Base-by-base conservation (phyloP, 1,140 invertebrate species). In the Caerostris darwini region DNA sequence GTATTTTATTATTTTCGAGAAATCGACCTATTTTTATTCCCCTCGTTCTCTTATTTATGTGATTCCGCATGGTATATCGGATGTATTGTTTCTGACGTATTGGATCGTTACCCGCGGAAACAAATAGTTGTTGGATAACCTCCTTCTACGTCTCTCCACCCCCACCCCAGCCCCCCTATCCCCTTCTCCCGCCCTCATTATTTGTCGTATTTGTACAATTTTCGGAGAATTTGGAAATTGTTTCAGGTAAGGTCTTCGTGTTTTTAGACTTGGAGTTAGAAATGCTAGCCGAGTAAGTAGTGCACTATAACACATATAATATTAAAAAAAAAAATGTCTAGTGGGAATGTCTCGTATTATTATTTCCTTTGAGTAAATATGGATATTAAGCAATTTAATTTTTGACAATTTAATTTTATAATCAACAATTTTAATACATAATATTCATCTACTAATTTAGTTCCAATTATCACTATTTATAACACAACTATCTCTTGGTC, bases 1-100 rank as follows among this genome's bases (percentile, higher is more conserved):
- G 85, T 94, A 89, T 88, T 89, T 88, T 88, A 94, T 94, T 94
- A 94, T 94, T 94, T 94, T 94, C 82, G 12, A 94, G 92, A 94
- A 94, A 88, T 87, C 92, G 92, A 93, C 92, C 83, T 87, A 87
- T 89, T 89, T 81, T 87, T 88, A 88, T 61, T 58, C 19, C 19
- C 54, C 54, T 89, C n/a, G 14, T 85, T 83, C 34, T 56, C 85
- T 86, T 87, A 82, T 94, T 94, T 88, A 89, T 94, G 92, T 56
- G 91, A 92, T 92, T 92, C 64, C n/a, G 69, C 54, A 91, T 81
- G n/a, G 34, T 83, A 56, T 94, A 81, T 88, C 85, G 85, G 57
- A 82, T 77, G 92, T 81, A 94, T 94, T 94, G 92, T 94, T 94
- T 82, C 71, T 94, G 92, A 94, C 92, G 86, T 88, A 94, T 94